Evolutionary conservation across 1,140 invertebrate genomes (phyloP), one percentile per base, ranked within the genome.

Genomic region (Drosophila ogumai): DNA sequence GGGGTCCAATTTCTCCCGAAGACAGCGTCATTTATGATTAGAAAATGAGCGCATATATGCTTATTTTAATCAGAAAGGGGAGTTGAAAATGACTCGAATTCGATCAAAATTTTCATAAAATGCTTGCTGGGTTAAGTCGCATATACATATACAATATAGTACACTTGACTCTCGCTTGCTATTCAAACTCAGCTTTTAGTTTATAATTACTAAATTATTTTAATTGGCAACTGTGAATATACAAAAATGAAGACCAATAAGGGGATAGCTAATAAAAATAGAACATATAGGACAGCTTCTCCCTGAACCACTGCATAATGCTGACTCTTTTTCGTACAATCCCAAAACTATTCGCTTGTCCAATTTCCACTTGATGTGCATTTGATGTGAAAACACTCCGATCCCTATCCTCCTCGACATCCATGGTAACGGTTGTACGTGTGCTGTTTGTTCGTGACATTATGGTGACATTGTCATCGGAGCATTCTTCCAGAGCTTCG

Each of bases 271-370:
- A 76, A 65, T 77, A 77, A 58, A 77, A 76, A 25, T 75, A 76
- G 31, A 77, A 77, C 15, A 77, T n/a, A 13, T 72, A 81, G n/a
- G 79, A 75, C 12, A 86, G 49, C 25, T 87, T 87, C 8, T 79
- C 65, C 34, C 65, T 82, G 0, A 86, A 34, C 82, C 82, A 86
- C 12, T 82, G 58, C 0, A 63, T 3, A 6, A 86, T 40, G 12
- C 43, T 6, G 6, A 17, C 25, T 5, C 56, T 50, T 10, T 87
- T 75, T 1, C 2, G 25, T 7, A 22, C 13, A 10, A 25, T n/a
- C 2, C 7, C n/a, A 1, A 10, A 9, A 0, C 36, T 3, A 3
- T 40, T 12, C 0, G 15, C 25, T 15, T n/a, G 5, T 34, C 13
- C 66, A 0, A 3, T 15, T 5, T 67, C 7, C 22, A 67, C 4